Evolutionary conservation across 2,113 vertebrate genomes (phyloP), one percentile per base, ranked within the genome.

Genomic region (Spilogale gracilis): DNA sequence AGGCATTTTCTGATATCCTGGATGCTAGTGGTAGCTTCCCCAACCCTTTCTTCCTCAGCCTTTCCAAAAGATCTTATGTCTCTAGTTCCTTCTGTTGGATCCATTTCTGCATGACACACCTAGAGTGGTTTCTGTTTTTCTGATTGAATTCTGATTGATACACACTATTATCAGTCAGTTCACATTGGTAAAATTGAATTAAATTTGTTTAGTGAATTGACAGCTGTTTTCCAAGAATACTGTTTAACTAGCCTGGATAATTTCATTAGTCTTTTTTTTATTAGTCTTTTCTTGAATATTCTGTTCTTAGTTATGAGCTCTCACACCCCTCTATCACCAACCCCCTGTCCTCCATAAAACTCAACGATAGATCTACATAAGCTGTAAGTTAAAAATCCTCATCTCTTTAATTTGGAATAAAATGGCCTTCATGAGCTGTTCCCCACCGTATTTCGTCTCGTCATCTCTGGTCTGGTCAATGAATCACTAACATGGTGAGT

Each of bases 151-250:
- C 20, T 95, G 67, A 73, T 18, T 74, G 20, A 78, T 50, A 82
- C 27, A 91, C 74, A 18, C 27, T 65, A 79, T 71, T 91, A 52
- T 73, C 14, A 9, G 2, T 89, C 38, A 65, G 17, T 84, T 48
- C 38, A 20, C 74, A 38, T 84, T 86, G 65, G 11, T 82, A 85
- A 95, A 94, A 48, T 12, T 54, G n/a, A 89, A 82, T 86, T 82
- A 76, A 93, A 54, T 78, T 61, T 96, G 12, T 76, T 74, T 93
- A 61, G 25, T 92, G 71, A 95, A 94, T 73, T 78, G 52, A 60
- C 7, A 76, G 20, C 12, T 71, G 11, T 61, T 56, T 63, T 81
- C 13, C 23, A 79, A 71, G 78, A 92, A 54, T 54, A 60, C 32
- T 27, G 45, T 78, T 78, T 92, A 83, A 83, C 43, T 52, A 76